phyloP scores from a whole-genome alignment of 2,113 vertebrate species.

The Solea senegalensis region DNA sequence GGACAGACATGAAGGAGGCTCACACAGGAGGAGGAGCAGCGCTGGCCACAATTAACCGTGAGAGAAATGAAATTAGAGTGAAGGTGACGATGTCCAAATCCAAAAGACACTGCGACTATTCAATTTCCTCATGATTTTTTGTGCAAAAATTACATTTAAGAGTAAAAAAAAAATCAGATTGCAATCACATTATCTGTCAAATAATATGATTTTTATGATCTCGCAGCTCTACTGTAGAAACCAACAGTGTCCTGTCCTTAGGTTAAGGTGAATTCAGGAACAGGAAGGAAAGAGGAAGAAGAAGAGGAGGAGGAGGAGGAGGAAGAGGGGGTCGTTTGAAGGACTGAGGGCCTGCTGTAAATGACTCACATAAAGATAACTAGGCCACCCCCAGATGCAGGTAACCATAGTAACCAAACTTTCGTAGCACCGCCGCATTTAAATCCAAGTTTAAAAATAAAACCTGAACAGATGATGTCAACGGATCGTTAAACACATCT shows the following conservation, averaged over 20 bases:
- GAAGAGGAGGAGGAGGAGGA: conserved; percentile 26
- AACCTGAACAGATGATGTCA: conserved; percentile 1
- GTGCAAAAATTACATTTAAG: too few species aligned
- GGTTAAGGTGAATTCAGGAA: conserved; percentile 22
- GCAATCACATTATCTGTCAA: too few species aligned
- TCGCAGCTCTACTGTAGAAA: too few species aligned
- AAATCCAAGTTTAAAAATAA: conserved; percentile 42
- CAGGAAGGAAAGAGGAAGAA: conserved; percentile 7
- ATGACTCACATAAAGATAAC: conserved; percentile 56
- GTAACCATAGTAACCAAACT: conserved; percentile 64
- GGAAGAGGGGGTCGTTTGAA: conserved; percentile 70
- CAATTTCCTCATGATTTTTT: too few species aligned
- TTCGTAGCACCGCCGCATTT: conserved; percentile 28
- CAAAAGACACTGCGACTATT: too few species aligned
- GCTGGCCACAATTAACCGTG: too few species aligned
- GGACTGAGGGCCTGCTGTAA: conserved; percentile 70
- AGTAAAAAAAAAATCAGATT: too few species aligned
- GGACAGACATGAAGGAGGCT: conserved; percentile 22
- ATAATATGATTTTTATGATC: too few species aligned
- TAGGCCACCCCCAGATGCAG: conserved; percentile 63
- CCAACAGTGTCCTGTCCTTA: conserved; percentile 5
- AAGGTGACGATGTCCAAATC: too few species aligned
- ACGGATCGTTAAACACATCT: not conserved
- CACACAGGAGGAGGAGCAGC: not conserved
- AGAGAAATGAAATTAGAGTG: too few species aligned